phyloP scores from a whole-genome alignment of 2,113 vertebrate genomes.

The Sander lucioperca region DNA sequence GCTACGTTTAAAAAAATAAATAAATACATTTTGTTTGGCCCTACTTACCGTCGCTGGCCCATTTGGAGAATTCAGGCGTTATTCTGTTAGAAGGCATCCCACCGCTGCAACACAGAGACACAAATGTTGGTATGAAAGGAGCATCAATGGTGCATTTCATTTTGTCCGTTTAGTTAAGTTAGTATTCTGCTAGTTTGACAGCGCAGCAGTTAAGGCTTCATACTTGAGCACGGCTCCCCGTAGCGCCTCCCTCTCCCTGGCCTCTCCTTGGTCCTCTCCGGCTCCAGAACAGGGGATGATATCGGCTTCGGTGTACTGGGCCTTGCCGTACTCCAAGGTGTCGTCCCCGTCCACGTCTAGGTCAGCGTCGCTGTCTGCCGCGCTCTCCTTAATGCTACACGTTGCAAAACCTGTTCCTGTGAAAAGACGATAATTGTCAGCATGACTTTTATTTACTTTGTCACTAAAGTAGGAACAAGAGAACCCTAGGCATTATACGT shows the following conservation, averaged over 20 bases:
- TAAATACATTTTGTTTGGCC: not conserved
- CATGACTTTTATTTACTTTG: not conserved
- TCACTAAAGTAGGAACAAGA: not conserved
- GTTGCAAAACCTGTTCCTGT: conserved; percentile 97
- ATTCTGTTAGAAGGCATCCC: conserved; percentile 97
- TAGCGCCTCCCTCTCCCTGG: conserved; percentile 96
- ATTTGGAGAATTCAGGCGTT: conserved; percentile 98
- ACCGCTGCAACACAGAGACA: conserved; percentile 84
- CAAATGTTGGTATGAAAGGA: not conserved
- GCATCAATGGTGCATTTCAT: not conserved
- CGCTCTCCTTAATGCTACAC: conserved; percentile 96
- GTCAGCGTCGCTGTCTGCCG: conserved; percentile 96
- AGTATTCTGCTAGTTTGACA: not conserved
- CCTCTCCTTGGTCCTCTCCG: conserved; percentile 97
- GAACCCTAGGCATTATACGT: not conserved
- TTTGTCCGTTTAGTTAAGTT: not conserved
- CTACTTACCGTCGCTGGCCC: conserved; percentile 95
- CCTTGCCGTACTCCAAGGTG: conserved; percentile 98
- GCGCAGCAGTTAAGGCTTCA: conserved; percentile 44
- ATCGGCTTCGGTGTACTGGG: conserved; percentile 98
- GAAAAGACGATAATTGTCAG: not conserved
- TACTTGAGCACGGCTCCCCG: conserved; percentile 98
- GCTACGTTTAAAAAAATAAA: no score
- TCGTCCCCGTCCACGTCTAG: conserved; percentile 98
- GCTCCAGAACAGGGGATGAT: conserved; percentile 98